Evolutionary conservation across 2,888 invertebrate species (phyloP).

Genomic region (Serrognathus titanus): DNA sequence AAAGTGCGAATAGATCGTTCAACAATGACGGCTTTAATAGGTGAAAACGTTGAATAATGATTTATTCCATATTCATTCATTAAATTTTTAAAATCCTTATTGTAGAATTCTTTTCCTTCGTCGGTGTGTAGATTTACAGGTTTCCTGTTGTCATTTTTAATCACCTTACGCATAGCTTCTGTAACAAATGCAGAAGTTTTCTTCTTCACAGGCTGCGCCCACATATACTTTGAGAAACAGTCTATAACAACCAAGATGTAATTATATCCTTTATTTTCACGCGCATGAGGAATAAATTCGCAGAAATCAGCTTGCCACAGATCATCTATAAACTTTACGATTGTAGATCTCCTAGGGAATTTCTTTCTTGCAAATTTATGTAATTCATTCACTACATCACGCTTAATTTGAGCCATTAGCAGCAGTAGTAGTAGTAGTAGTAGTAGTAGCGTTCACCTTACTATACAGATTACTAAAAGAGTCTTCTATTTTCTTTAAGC

Average conservation of each 20-base stretch:
- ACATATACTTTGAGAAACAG: conserved; percentile 44
- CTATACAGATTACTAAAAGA: neutral
- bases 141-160: conserved; percentile 7
- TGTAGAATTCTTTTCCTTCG: conserved; percentile 36
- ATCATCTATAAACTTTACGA: conserved; percentile 42
- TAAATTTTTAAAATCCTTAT: conserved; percentile 27
- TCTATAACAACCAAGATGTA: conserved; percentile 43
- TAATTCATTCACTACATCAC: conserved; percentile 30
- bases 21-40: conserved; percentile 24
- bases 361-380: conserved; percentile 42
- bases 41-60: conserved; percentile 26
- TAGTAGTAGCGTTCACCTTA: too few species aligned
- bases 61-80: conserved; percentile 29
- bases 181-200: conserved; percentile 35
- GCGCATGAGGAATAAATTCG: conserved; percentile 3
- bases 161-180: conserved; percentile 23
- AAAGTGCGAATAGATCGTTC: conserved; percentile 3
- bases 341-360: conserved; percentile 36
- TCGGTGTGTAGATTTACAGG: conserved; percentile 35
- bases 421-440: too few species aligned
- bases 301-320: conserved; percentile 45
- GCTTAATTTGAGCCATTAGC: neutral
- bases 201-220: conserved; percentile 37
- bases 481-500: neutral
- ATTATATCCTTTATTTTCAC: conserved; percentile 28